Conservation (phyloP, 53 echinoderm and acorn worm species). For the Paelopatides confundens region DNA sequence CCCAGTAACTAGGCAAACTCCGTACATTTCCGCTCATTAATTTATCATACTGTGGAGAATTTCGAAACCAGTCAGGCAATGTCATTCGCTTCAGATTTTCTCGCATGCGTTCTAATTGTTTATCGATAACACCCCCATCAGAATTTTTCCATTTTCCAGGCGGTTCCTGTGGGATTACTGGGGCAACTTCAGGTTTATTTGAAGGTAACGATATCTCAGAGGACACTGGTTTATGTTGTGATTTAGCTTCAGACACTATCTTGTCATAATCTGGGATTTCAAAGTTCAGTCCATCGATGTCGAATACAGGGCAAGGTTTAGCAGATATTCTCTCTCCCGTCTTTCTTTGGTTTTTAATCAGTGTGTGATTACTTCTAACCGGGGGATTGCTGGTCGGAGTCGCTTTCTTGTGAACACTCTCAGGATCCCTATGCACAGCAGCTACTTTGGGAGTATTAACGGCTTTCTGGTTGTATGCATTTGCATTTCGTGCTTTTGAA, state of each 20-base stretch:
- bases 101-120: conserved; percentile 69
- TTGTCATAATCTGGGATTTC: conserved; percentile 39
- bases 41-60: conserved; percentile 63
- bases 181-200: conserved; percentile 17
- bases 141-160: conserved; percentile 31
- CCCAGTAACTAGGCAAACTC: conserved; percentile 69
- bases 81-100: conserved; percentile 64
- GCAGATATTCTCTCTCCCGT: neutral
- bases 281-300: neutral
- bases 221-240: conserved; percentile 15
- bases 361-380: neutral
- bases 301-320: conserved; percentile 13
- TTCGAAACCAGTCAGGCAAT: conserved; percentile 64
- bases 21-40: conserved; percentile 64
- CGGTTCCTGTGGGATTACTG: neutral
- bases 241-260: conserved; percentile 19
- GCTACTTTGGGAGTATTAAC: neutral
- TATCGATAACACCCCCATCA: conserved; percentile 53
- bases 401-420: neutral
- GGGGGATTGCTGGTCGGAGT: neutral
- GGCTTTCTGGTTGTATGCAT: neutral
- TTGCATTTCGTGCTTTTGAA: neutral
- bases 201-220: neutral
- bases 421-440: neutral
- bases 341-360: neutral